Conservation (phyloP, 2,888 invertebrate genomes). For the Tachystola acroxantha region DNA sequence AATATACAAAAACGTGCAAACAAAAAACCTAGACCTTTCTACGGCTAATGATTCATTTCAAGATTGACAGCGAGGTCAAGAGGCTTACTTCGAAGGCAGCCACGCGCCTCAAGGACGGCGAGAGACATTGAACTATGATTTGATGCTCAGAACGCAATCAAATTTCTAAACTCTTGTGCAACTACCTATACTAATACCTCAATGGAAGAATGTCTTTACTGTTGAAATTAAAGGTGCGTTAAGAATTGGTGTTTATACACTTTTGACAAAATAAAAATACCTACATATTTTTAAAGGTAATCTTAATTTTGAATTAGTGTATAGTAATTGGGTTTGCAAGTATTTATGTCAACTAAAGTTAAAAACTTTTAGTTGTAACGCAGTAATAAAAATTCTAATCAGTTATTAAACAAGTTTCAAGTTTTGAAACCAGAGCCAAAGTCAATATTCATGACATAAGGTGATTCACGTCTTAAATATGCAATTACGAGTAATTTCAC, state of each 20-base stretch:
- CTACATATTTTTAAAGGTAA: background rate
- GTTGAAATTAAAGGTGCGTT: background rate
- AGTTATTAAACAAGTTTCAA: too few species aligned
- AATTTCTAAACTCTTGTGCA: conserved; percentile 35
- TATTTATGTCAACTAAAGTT: too few species aligned
- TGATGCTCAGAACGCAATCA: conserved; percentile 47
- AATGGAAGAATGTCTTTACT: conserved; percentile 19
- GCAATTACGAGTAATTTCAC: background rate
- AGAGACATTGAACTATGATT: conserved; percentile 55
- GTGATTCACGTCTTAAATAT: too few species aligned
- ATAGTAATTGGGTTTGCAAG: too few species aligned
- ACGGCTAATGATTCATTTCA: background rate
- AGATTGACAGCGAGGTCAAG: conserved; percentile 16
- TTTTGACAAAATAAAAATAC: too few species aligned
- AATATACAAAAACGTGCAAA: too few species aligned
- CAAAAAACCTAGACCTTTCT: too few species aligned
- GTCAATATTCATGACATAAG: too few species aligned
- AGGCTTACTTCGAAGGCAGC: conserved; percentile 20
- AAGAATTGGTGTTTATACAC: too few species aligned
- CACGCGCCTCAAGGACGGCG: conserved; percentile 37
- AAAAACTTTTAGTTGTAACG: too few species aligned
- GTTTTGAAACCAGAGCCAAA: too few species aligned
- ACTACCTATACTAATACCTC: conserved; percentile 29
- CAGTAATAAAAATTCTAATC: too few species aligned
- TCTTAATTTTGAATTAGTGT: background rate